phyloP scores from a whole-genome alignment of 2,113 vertebrate genomes.

The Acinonyx jubatus region DNA sequence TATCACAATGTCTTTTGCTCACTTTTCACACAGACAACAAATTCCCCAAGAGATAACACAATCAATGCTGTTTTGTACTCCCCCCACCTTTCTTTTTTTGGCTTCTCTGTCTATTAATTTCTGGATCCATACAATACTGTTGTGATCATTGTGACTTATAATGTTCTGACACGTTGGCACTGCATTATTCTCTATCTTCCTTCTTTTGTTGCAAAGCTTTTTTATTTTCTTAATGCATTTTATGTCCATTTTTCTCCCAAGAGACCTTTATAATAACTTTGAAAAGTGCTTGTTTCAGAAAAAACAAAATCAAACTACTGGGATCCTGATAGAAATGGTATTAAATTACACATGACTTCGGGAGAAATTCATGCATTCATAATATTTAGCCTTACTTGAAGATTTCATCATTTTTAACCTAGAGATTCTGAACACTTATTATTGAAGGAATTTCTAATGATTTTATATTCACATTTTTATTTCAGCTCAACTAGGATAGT shows the following conservation, averaged over 20 bases:
- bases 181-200: background rate
- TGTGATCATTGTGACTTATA: background rate
- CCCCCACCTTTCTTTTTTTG: too few relatives aligned
- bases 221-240: background rate
- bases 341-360: background rate
- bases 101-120: background rate
- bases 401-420: background rate
- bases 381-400: background rate
- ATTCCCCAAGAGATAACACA: background rate
- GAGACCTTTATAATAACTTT: background rate
- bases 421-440: background rate
- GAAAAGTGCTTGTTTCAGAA: background rate
- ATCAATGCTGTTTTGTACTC: background rate
- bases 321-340: background rate
- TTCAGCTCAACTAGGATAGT: background rate
- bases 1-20: background rate
- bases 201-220: background rate
- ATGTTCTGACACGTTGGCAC: background rate
- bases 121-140: background rate
- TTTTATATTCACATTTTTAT: constrained; percentile 14
- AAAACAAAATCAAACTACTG: background rate
- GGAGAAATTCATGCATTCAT: background rate
- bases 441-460: background rate
- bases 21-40: background rate
- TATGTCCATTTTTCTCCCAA: background rate